These are phyloP conservation scores for Standfussiana lucernea DNA, from an alignment of 2,888 invertebrate genomes.

Conservation along the genomic window DNA sequence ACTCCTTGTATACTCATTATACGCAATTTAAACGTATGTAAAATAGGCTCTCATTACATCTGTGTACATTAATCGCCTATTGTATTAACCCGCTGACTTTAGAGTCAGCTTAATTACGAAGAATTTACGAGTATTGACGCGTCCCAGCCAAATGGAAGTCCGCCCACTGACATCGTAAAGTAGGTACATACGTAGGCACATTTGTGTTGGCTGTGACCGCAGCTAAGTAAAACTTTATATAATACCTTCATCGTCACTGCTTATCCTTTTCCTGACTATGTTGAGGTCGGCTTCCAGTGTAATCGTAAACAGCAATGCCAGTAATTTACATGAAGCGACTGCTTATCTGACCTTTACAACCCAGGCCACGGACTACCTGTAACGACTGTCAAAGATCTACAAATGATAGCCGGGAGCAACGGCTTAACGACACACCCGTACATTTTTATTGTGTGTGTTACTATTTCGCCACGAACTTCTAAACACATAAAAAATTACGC, in stretches of 20 bases:
- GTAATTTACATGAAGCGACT: too few species aligned
- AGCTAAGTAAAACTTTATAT: neutral
- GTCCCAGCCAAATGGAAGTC: conserved; percentile 61
- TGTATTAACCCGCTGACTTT: conserved; percentile 64
- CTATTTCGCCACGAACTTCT: too few species aligned
- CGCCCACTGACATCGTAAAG: conserved; percentile 52
- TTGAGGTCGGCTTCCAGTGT: neutral
- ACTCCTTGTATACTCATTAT: conserved; percentile 50
- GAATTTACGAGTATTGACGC: conserved; percentile 71
- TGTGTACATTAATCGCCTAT: conserved; percentile 61
- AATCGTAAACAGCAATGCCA: neutral
- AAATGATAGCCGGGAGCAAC: too few species aligned
- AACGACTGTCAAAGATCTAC: too few species aligned
- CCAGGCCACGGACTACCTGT: too few species aligned
- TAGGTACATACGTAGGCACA: conserved; percentile 1
- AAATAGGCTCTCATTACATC: conserved; percentile 54
- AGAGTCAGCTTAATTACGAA: conserved; percentile 69
- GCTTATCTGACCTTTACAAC: too few species aligned
- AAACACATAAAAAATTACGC: too few species aligned
- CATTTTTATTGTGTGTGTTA: too few species aligned
- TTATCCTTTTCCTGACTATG: neutral
- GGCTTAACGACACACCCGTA: too few species aligned
- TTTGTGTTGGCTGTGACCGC: conserved; percentile 5
- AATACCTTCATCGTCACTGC: neutral
- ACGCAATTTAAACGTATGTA: conserved; percentile 55